These are phyloP conservation scores for Lytechinus variegatus DNA, from an alignment of 35 echinoderm and acorn worm species.

Conservation along the genomic window DNA sequence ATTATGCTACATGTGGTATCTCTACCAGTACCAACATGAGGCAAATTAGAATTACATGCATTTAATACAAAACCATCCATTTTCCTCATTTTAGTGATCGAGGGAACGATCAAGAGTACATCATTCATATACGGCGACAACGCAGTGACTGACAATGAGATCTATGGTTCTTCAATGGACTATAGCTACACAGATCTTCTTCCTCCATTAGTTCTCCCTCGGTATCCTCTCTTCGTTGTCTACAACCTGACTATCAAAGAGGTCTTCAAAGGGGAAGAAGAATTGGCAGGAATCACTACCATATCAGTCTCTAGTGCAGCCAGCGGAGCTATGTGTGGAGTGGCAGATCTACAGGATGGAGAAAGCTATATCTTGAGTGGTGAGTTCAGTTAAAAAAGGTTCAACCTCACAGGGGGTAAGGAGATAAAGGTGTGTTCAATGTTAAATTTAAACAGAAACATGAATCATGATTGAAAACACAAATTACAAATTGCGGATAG, in stretches of 20 bases:
- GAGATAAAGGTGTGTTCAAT: not conserved
- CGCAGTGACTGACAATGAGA: conserved; percentile 26
- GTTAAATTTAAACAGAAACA: too few species aligned
- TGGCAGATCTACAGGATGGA: conserved; percentile 37
- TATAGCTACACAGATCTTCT: not conserved
- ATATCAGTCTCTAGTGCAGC: conserved; percentile 41
- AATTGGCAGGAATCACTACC: conserved; percentile 5
- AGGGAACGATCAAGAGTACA: conserved; percentile 48
- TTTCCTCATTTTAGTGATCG: conserved; percentile 39
- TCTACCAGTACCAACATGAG: not conserved
- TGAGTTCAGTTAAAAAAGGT: not conserved
- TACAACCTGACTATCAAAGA: conserved; percentile 12
- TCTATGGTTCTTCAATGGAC: not conserved
- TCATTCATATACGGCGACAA: conserved; percentile 22
- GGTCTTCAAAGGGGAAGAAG: conserved; percentile 50
- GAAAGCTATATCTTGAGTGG: conserved; percentile 49
- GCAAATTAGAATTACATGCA: not conserved
- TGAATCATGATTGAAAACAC: too few species aligned
- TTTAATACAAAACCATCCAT: not conserved
- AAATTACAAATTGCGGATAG: too few species aligned
- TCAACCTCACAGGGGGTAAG: not conserved
- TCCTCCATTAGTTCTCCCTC: not conserved
- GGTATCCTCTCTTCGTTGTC: conserved; percentile 43
- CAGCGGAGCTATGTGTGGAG: conserved; percentile 36
- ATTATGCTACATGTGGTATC: not conserved